These are phyloP conservation scores for Strigamia crassipes DNA, from an alignment of 2,888 invertebrate genomes.

Conservation along the genomic window DNA sequence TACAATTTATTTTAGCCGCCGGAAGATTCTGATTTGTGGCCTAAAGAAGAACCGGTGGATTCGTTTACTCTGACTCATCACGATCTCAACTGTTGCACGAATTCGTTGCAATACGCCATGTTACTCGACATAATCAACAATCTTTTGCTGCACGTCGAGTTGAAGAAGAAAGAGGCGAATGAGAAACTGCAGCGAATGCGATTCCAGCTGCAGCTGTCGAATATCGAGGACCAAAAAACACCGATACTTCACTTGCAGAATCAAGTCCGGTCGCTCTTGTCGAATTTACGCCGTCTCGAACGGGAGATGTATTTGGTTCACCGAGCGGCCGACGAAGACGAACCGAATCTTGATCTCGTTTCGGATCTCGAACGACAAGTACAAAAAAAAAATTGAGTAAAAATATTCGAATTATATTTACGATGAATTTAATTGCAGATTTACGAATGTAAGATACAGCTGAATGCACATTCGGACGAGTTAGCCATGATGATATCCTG, in stretches of 20 bases:
- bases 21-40: slow-evolving; percentile 70
- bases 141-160: slow-evolving; percentile 92
- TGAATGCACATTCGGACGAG: slow-evolving; percentile 87
- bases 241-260: slow-evolving; percentile 92
- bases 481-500: slow-evolving; percentile 93
- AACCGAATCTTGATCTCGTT: slow-evolving; percentile 66
- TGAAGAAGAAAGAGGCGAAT: slow-evolving; percentile 86
- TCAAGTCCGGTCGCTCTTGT: slow-evolving; percentile 69
- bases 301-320: slow-evolving; percentile 86
- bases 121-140: slow-evolving; percentile 97
- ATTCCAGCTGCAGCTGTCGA: slow-evolving; percentile 89
- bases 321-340: slow-evolving; percentile 72
- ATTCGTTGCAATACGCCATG: slow-evolving; percentile 93
- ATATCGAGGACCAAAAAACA: slow-evolving; percentile 86
- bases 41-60: slow-evolving; percentile 86
- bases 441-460: slow-evolving; percentile 84
- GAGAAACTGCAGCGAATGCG: slow-evolving; percentile 89
- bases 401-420: not conserved
- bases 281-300: slow-evolving; percentile 82
- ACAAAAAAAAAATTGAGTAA: slow-evolving; percentile 31
- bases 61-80: slow-evolving; percentile 98
- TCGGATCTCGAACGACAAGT: slow-evolving; percentile 74
- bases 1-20: slow-evolving; percentile 46
- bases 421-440: slow-evolving; percentile 63
- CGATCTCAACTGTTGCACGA: slow-evolving; percentile 96